These are phyloP conservation scores for Podilymbus podiceps DNA, from an alignment of 2,113 vertebrate species.

Conservation along the genomic window DNA sequence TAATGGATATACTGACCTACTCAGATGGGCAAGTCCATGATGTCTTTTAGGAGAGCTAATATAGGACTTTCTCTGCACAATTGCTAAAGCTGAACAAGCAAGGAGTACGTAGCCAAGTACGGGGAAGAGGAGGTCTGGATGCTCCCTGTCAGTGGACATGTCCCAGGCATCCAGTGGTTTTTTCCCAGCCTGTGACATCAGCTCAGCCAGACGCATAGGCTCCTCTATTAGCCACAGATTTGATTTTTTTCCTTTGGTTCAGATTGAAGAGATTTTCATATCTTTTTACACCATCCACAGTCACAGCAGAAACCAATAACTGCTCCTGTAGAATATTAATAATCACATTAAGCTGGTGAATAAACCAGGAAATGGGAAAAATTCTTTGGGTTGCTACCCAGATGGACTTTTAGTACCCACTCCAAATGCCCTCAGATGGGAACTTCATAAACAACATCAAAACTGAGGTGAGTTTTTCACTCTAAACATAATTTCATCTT, in stretches of 20 bases:
- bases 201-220: not conserved
- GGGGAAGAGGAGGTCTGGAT: not conserved
- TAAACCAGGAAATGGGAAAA: not conserved
- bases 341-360: not conserved
- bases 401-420: not conserved
- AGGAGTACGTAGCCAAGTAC: accelerated
- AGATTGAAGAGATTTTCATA: not conserved
- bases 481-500: not conserved
- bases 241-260: not conserved
- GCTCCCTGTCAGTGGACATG: not conserved
- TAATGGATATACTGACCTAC: not conserved
- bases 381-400: not conserved
- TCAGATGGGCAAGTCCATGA: not conserved
- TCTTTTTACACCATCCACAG: not conserved
- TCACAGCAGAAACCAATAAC: not conserved
- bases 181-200: not conserved
- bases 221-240: not conserved
- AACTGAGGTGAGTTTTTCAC: not conserved
- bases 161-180: not conserved
- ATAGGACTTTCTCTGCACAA: not conserved
- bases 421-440: not conserved
- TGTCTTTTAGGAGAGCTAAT: not conserved
- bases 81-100: not conserved
- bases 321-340: not conserved
- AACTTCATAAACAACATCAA: not conserved